Evolutionary conservation across 2,113 vertebrate species (phyloP).

Genomic region (Zosterops japonicus): DNA sequence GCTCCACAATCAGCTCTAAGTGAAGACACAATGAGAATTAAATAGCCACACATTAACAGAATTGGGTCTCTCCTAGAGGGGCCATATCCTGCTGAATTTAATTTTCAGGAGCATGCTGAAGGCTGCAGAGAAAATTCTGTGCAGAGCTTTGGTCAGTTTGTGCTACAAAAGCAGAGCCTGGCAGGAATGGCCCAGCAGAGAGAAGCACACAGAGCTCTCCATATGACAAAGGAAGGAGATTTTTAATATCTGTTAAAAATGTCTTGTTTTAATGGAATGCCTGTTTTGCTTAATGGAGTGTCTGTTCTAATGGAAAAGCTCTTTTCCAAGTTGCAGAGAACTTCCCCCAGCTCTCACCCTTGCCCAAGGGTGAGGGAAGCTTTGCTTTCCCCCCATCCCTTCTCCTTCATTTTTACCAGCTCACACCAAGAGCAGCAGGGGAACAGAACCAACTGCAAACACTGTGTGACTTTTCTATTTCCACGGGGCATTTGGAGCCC

Average conservation of each 20-base stretch:
- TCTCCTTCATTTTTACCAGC: background rate
- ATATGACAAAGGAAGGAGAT: background rate
- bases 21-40: background rate
- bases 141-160: background rate
- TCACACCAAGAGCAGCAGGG: background rate
- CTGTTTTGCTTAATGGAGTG: background rate
- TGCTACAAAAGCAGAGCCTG: background rate
- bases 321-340: background rate
- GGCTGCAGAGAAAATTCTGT: background rate
- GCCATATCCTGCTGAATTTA: background rate
- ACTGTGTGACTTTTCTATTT: rapidly evolving
- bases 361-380: background rate
- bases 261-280: background rate
- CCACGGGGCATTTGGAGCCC: background rate
- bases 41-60: background rate
- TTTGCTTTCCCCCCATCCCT: background rate
- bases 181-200: background rate
- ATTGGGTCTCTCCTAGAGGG: background rate
- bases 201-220: background rate
- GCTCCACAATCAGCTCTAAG: background rate
- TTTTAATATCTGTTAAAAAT: background rate
- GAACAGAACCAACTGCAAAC: background rate
- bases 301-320: background rate
- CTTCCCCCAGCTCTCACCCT: background rate
- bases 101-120: background rate